These are phyloP conservation scores for Ylistrum balloti DNA, from an alignment of 1,140 invertebrate genomes.

Conservation along the genomic window DNA sequence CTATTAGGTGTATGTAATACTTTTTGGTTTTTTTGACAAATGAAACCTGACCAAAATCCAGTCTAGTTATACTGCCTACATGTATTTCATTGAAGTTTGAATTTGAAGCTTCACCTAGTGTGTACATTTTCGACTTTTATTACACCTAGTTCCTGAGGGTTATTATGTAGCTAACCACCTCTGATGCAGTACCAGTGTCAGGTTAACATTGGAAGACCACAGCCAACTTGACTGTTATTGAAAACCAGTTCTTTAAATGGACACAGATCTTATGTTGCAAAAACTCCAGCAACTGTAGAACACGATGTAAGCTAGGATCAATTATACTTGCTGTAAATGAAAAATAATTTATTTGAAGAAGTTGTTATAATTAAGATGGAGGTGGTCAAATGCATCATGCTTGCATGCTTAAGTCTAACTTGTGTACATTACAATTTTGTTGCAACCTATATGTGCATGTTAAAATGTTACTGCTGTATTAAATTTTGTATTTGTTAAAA, in stretches of 20 bases:
- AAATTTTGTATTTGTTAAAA: constrained; percentile 3
- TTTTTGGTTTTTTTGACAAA: neutral
- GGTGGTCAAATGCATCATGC: constrained; percentile 30
- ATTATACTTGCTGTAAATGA: too few species aligned
- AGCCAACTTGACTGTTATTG: neutral
- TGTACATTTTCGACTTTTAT: constrained; percentile 25
- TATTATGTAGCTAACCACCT: constrained; percentile 25
- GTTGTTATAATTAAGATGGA: neutral
- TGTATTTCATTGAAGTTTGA: neutral
- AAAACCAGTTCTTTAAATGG: too few species aligned
- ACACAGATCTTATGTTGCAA: too few species aligned
- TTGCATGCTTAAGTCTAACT: constrained; percentile 34
- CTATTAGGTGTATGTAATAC: neutral
- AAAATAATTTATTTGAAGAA: too few species aligned
- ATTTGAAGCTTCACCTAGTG: constrained; percentile 9
- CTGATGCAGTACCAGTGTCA: neutral
- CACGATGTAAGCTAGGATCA: too few species aligned
- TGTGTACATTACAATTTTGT: constrained; percentile 1
- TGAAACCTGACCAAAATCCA: neutral
- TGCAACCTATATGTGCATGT: constrained; percentile 14
- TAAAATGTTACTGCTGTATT: constrained; percentile 23
- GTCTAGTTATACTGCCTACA: neutral
- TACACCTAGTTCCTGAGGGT: constrained; percentile 12
- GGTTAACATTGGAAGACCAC: neutral
- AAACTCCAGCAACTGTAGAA: too few species aligned